A percentile compares a stretch with the other conserved stretches of the same genome.
These are phyloP conservation scores for Ennomos fuscantarius DNA, from an alignment of 2,888 invertebrate genomes.

Conservation along the genomic window DNA sequence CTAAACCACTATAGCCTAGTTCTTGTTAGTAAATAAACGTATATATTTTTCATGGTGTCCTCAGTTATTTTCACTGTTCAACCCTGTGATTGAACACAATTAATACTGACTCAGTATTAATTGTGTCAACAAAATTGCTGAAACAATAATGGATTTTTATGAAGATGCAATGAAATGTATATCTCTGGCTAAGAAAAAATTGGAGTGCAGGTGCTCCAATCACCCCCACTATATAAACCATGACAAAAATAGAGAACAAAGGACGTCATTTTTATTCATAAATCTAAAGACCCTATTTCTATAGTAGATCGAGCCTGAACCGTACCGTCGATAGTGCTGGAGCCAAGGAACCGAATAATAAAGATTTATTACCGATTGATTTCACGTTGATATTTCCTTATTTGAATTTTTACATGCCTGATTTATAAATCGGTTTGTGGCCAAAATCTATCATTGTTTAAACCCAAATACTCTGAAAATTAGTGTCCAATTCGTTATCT, in stretches of 20 bases:
- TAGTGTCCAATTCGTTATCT: not conserved
- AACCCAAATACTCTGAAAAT: slow-evolving; percentile 3
- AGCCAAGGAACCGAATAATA: slow-evolving; percentile 39
- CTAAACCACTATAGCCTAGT: not conserved
- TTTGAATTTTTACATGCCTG: slow-evolving; percentile 29
- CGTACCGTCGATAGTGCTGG: slow-evolving; percentile 31
- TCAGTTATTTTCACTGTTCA: too few species aligned
- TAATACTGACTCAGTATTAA: too few species aligned
- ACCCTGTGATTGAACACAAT: too few species aligned
- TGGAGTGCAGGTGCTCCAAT: slow-evolving; percentile 3
- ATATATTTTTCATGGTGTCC: too few species aligned
- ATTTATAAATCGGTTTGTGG: slow-evolving; percentile 30
- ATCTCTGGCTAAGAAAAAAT: slow-evolving; percentile 1
- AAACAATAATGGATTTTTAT: too few species aligned
- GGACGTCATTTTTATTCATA: slow-evolving; percentile 31
- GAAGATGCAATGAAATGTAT: slow-evolving; percentile 4
- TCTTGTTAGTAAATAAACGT: too few species aligned
- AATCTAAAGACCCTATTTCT: slow-evolving; percentile 29
- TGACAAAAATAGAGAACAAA: slow-evolving; percentile 25
- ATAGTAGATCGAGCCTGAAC: slow-evolving; percentile 13
- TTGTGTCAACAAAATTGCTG: too few species aligned
- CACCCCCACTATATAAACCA: slow-evolving; percentile 18
- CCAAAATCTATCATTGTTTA: slow-evolving; percentile 17
- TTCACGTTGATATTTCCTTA: slow-evolving; percentile 32
- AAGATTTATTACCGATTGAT: slow-evolving; percentile 39